phyloP scores from a whole-genome alignment of 1,140 invertebrate species.

The Scaptomyza montana region DNA sequence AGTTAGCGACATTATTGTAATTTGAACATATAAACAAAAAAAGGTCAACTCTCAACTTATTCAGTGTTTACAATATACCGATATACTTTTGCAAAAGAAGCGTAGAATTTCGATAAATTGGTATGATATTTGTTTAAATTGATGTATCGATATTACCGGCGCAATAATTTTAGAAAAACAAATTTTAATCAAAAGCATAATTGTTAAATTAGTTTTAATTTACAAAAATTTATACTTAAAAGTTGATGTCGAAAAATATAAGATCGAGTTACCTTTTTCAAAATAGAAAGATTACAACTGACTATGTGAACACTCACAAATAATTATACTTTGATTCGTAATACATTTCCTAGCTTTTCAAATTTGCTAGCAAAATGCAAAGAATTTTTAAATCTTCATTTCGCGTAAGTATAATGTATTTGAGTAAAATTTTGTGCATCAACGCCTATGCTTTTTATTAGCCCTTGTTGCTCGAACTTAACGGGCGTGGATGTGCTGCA shows the following conservation, averaged over 20 bases:
- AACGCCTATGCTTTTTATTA: neutral
- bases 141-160: neutral
- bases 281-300: neutral
- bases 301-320: neutral
- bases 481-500: neutral
- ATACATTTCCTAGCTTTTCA: slow-evolving; percentile 13
- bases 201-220: too few relatives aligned
- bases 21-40: neutral
- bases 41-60: neutral
- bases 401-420: slow-evolving; percentile 34
- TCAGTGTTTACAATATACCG: neutral
- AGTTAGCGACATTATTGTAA: slow-evolving; percentile 55
- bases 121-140: neutral
- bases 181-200: too few relatives aligned
- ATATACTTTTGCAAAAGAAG: neutral
- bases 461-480: slow-evolving; percentile 41
- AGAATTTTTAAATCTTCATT: slow-evolving; percentile 36
- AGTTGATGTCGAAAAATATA: neutral
- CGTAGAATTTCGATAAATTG: neutral
- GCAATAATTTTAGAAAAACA: neutral
- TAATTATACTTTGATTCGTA: slow-evolving; percentile 15
- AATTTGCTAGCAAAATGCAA: slow-evolving; percentile 50
- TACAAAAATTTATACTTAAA: too few relatives aligned
- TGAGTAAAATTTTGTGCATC: too few relatives aligned
- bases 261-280: neutral